Evolutionary conservation across 2,113 vertebrate species (phyloP).

Genomic region (Myodes glareolus): DNA sequence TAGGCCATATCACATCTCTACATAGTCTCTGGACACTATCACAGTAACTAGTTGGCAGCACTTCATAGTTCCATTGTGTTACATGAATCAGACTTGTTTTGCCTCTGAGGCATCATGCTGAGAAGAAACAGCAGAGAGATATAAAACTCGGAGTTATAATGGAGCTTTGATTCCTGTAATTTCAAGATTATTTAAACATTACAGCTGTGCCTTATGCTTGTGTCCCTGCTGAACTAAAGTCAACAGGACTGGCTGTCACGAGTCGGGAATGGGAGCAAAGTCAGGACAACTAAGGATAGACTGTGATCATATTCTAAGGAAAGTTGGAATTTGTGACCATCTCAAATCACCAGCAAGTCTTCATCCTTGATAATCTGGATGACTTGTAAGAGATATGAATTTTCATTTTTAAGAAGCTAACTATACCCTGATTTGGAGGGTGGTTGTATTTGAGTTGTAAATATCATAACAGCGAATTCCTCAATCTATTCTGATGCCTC

Average conservation of each 20-base stretch:
- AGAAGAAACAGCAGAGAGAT: background rate
- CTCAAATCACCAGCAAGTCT: background rate
- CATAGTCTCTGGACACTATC: background rate
- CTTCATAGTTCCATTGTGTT: background rate
- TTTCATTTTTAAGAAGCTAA: background rate
- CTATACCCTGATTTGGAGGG: background rate
- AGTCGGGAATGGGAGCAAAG: background rate
- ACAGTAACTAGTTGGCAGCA: background rate
- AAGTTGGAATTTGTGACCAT: background rate
- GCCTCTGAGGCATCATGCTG: background rate
- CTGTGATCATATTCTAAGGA: background rate
- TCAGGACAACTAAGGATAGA: background rate
- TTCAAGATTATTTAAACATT: background rate
- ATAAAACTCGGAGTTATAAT: background rate
- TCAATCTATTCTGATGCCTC: too few relatives aligned
- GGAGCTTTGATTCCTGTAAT: background rate
- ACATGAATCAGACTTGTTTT: background rate
- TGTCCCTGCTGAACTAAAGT: background rate
- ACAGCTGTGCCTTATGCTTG: background rate
- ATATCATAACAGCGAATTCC: rapidly evolving
- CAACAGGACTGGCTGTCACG: background rate
- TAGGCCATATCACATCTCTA: background rate
- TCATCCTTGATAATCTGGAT: too few relatives aligned
- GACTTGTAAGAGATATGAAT: background rate
- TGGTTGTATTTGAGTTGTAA: background rate